phyloP scores from a whole-genome alignment of 2,797 vertebrate genomes.

The Rachycentron canadum region DNA sequence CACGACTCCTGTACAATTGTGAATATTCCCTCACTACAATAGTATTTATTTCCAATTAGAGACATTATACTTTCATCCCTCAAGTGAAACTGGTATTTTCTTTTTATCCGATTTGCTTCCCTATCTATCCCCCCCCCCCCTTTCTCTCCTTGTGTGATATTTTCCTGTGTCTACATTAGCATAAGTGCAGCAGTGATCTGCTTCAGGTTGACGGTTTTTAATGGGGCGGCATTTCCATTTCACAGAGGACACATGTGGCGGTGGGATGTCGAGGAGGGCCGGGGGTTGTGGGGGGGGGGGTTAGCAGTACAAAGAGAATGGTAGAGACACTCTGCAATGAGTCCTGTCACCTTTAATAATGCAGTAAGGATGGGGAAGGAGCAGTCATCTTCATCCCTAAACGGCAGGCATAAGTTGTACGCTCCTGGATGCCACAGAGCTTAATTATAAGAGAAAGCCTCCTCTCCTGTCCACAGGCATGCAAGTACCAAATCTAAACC shows the following conservation, averaged over 20 bases:
- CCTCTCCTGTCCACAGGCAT: slow-evolving; percentile 15
- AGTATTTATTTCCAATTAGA: slow-evolving; percentile 79
- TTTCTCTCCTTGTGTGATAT: slow-evolving; percentile 74
- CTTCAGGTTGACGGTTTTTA: slow-evolving; percentile 83
- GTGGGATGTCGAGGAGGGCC: slow-evolving; percentile 64
- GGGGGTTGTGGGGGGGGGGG: slow-evolving; percentile 30
- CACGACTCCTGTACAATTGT: slow-evolving; percentile 40
- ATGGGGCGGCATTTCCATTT: slow-evolving; percentile 86
- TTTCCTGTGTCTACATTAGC: slow-evolving; percentile 84
- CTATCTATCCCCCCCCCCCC: slow-evolving; percentile 39
- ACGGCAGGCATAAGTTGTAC: slow-evolving; percentile 52
- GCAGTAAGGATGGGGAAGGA: slow-evolving; percentile 69
- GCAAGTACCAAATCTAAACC: slow-evolving; percentile 26
- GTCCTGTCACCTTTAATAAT: slow-evolving; percentile 83
- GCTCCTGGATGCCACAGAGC: slow-evolving; percentile 48
- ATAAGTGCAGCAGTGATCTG: slow-evolving; percentile 83
- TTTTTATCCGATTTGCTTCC: slow-evolving; percentile 73
- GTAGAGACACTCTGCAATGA: slow-evolving; percentile 75
- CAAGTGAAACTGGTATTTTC: slow-evolving; percentile 69
- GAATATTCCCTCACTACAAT: slow-evolving; percentile 64
- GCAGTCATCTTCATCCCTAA: slow-evolving; percentile 70
- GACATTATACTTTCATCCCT: slow-evolving; percentile 70
- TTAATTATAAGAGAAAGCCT: slow-evolving; percentile 63
- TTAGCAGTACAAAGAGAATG: slow-evolving; percentile 86
- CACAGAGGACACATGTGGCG: slow-evolving; percentile 81